Base-by-base conservation (phyloP, 2,888 invertebrate genomes). In the Cartodere bifasciata region DNA sequence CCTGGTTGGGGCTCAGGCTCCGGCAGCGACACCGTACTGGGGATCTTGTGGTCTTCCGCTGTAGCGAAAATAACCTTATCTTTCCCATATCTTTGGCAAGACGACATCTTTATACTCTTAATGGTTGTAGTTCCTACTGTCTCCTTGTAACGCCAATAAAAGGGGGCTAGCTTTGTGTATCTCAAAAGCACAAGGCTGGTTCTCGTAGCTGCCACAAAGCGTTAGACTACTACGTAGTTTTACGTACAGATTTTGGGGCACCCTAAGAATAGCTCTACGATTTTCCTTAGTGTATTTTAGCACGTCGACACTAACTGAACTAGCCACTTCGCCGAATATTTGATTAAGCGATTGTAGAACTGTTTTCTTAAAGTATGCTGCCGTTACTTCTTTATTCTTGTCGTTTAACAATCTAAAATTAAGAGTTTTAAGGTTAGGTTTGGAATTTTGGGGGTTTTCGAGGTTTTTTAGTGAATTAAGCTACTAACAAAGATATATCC, bases 51-150 rank as follows among this genome's bases (percentile, higher is more conserved):
- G 55, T 86, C 84, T 52, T 80, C 84, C 48, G 75, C 75, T 0
- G 83, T 70, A 5, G 80, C 83, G 56, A 91, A 82, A 40, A 90
- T 75, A 23, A 92, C 75, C 38, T 74, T 70, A 56, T 91, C 88
- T 62, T 87, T 85, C 2, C 62, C 63, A 15, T 61, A 52, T 31
- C 52, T 53, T 38, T 70, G 53, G 55, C 72, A 58, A 40, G 62
- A n/a, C 15, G 38, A 39, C 41, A 36, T 38, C 2, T 39, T 35
- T 6, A 32, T 9, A 23, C 7, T 22, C 16, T 43, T 44, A 56
- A 45, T 59, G 56, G 6, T 35, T 31, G 43, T 53, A 60, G 29
- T 43, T 41, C 16, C 60, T 45, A 43, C 61, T 61, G 39, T 63
- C 59, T 23, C 55, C 50, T 30, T 57, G 44, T 23, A 63, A 45